Evolutionary conservation across 92 coral and sea anemone genomes (phyloP), one percentile per base, ranked within the genome.

Genomic region (Epizoanthus illoricatus): DNA sequence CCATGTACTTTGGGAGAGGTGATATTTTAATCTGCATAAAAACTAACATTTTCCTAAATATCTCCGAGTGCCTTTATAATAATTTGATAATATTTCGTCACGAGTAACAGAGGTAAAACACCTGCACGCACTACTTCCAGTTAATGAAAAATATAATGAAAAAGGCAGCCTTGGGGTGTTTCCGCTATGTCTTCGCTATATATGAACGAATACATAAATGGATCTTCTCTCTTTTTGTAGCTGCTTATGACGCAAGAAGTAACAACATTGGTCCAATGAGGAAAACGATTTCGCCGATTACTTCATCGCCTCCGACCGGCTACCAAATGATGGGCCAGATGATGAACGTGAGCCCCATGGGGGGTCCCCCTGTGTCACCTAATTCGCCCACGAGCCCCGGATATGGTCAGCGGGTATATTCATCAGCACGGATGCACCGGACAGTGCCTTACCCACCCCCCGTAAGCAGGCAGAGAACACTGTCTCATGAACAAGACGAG

Each of bases 371-470:
- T 4, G 74, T 90, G 84, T 96, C 99, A 28, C 97, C 99, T 8
- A 91, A 84, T 75, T 97, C 97, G 18, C 98, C 99, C 36, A 90
- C 97, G 81, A 94, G 97, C 87, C 99, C 95, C 70, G 92, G 97
- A 16, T 94, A 93, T 71, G 93, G 97, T 47, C 99, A 91, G 97
- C 98, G 99, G 73, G 90, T 94, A 13, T 97, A 93, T 90, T 98
- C 91, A 56, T 92, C 92, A 24, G 76, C 92, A 61, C 97, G 98
- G 85, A 92, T 91, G 90, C 98, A 97, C 87, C 88, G 99, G 52
- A 87, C 97, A 83, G 90, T 90, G 65, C 99, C 99, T 67, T 97
- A 97, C 86, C 98, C 94, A 74, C 87, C 88, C 58, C 82, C 84
- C 12, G 78, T 88, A 23, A 91, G 87, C 42, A 84, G 94, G 73